Conservation (phyloP, 2,113 vertebrate genomes). For the Leucoraja erinaceus region DNA sequence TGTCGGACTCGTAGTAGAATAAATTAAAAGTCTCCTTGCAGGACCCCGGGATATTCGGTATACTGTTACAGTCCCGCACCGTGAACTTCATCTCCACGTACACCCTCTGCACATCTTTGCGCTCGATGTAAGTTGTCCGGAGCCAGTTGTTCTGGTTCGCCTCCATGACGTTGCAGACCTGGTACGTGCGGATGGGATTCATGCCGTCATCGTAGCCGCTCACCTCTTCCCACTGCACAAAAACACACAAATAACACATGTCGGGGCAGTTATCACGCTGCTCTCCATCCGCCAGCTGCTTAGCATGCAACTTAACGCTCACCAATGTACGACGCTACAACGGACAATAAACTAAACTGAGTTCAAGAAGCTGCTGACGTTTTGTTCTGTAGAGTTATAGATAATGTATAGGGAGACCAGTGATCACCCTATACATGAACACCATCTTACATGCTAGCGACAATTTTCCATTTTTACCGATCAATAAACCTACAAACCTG, state of each 20-base stretch:
- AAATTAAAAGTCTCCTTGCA: conserved; percentile 98
- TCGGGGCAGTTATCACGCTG: no score
- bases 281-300: no score
- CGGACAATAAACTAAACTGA: no score
- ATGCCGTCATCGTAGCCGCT: conserved; percentile 89
- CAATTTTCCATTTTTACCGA: no score
- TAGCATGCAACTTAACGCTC: no score
- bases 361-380: no score
- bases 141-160: conserved; percentile 95
- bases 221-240: conserved; percentile 88
- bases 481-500: no score
- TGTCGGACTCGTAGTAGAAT: conserved; percentile 91
- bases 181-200: conserved; percentile 94
- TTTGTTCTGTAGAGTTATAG: no score
- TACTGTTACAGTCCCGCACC: conserved; percentile 90
- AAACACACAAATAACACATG: conserved; percentile 8
- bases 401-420: no score
- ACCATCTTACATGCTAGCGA: no score
- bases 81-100: conserved; percentile 97
- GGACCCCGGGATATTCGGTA: conserved; percentile 91
- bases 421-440: no score
- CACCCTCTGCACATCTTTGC: conserved; percentile 81
- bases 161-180: conserved; percentile 87
- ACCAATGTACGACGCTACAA: no score
- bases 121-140: conserved; percentile 82